Percentiles rank a stretch among this genome's conserved stretches.
Conservation (phyloP, 2,888 invertebrate species). For the Parochlus steinenii region DNA sequence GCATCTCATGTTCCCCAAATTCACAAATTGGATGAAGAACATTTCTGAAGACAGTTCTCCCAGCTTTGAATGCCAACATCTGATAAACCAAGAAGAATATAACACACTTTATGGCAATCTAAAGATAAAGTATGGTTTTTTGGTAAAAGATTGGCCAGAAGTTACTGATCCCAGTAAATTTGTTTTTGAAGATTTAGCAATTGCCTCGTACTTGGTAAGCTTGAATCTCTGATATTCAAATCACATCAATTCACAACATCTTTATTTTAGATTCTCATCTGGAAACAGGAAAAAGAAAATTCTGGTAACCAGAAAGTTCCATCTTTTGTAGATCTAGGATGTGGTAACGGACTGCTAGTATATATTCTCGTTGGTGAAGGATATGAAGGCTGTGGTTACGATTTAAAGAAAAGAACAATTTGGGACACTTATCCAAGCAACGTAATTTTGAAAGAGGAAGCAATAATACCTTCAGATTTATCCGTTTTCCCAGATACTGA, state of each 20-base stretch:
- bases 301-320: conserved; percentile 29
- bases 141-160: too few species aligned
- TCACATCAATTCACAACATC: too few species aligned
- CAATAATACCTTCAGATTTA: conserved; percentile 50
- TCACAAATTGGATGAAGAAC: too few species aligned
- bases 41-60: too few species aligned
- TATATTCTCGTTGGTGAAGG: conserved; percentile 74
- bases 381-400: conserved; percentile 64
- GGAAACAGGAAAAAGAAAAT: conserved; percentile 43
- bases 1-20: too few species aligned
- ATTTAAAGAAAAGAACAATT: conserved; percentile 68
- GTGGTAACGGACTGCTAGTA: conserved; percentile 92
- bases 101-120: too few species aligned
- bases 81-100: too few species aligned
- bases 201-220: conserved; percentile 69
- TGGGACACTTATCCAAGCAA: conserved; percentile 60
- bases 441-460: conserved; percentile 36
- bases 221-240: too few species aligned
- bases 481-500: conserved; percentile 54
- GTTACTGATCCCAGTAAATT: conserved; percentile 87
- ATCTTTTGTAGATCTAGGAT: conserved; percentile 85
- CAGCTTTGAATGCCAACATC: too few species aligned
- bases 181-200: conserved; percentile 92
- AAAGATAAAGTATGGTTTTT: too few species aligned
- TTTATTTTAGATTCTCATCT: too few species aligned